Conservation (phyloP, 2,797 vertebrate genomes). For the Hylomyscus alleni region DNA sequence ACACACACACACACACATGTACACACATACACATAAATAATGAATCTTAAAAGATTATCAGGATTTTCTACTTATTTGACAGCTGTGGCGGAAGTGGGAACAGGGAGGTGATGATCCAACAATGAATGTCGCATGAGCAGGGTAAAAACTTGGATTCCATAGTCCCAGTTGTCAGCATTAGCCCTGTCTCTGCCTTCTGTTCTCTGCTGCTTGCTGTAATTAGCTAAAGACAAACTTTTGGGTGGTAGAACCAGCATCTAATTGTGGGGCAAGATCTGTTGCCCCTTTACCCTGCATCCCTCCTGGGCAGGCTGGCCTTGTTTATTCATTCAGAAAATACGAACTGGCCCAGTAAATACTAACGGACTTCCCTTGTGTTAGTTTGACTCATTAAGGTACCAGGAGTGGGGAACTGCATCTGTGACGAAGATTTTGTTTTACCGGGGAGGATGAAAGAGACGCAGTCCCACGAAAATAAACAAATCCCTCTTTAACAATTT, state of each 20-base stretch:
- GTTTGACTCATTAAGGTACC: constrained; percentile 31
- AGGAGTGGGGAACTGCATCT: neutral
- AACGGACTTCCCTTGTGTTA: neutral
- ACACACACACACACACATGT: neutral
- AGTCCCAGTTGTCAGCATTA: neutral
- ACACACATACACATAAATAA: neutral
- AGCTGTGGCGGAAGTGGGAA: neutral
- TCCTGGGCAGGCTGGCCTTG: neutral
- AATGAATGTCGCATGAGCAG: neutral
- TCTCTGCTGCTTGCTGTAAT: neutral
- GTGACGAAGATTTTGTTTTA: constrained; percentile 67
- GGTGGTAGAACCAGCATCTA: neutral
- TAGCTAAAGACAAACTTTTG: neutral
- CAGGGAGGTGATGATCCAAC: neutral
- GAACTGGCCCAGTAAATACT: constrained; percentile 22
- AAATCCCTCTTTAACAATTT: constrained; percentile 76
- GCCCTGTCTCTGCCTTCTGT: neutral
- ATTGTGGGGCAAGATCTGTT: neutral
- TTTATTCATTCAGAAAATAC: constrained; percentile 58
- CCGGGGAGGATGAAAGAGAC: constrained; percentile 61
- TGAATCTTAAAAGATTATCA: neutral
- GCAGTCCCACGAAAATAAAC: constrained; percentile 66
- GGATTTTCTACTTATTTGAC: neutral
- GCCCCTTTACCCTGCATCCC: neutral
- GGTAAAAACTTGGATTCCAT: neutral